A percentile compares a stretch with the other conserved stretches of the same genome.
Evolutionary conservation across 2,113 vertebrate genomes (phyloP).

Genomic region (Callaeas wilsoni): DNA sequence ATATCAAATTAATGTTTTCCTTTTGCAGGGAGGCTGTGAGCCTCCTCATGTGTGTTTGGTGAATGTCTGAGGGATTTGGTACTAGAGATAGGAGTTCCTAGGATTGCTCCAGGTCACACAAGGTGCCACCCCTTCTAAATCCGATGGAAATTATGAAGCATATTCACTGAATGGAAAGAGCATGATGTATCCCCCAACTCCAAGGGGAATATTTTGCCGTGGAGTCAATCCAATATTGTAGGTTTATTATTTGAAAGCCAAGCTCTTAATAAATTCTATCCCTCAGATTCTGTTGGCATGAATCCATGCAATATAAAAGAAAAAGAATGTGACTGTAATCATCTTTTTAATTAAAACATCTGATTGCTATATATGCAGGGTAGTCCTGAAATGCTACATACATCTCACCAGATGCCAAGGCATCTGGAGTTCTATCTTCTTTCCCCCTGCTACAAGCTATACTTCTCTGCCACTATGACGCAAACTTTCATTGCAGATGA

Average conservation of each 20-base stretch:
- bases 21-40: background rate
- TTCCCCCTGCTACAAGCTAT: background rate
- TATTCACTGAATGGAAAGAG: background rate
- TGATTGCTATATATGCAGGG: background rate
- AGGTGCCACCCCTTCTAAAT: background rate
- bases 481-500: background rate
- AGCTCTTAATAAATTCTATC: background rate
- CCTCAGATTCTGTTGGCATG: background rate
- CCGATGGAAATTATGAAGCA: fast-evolving
- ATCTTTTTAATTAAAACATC: slow-evolving; percentile 1
- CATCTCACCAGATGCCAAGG: background rate
- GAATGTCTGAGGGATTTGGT: background rate
- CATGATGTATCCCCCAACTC: background rate
- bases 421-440: background rate
- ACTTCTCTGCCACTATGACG: background rate
- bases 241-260: background rate
- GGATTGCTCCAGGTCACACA: background rate
- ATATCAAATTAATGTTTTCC: background rate
- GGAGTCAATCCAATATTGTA: background rate
- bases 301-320: background rate
- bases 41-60: background rate
- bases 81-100: background rate
- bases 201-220: background rate
- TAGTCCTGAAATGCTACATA: background rate
- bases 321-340: background rate